Percentiles rank a stretch among this genome's conserved stretches.
Evolutionary conservation across 2,888 invertebrate genomes (phyloP).

Genomic region (Acleris sparsana): DNA sequence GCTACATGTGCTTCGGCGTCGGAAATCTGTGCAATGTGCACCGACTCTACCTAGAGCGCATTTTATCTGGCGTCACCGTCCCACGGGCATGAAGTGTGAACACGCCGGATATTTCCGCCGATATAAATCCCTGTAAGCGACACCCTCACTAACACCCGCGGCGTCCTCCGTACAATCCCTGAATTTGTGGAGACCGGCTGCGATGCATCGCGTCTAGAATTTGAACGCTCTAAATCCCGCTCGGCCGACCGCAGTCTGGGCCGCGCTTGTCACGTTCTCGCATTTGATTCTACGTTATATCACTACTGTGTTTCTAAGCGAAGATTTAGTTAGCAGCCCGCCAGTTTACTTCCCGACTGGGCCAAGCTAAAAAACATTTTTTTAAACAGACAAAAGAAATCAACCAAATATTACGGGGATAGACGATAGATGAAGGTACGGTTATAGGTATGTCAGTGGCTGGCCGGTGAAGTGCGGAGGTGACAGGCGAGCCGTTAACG

Average conservation of each 20-base stretch:
- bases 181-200: slow-evolving; percentile 69
- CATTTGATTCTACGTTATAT: slow-evolving; percentile 31
- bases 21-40: slow-evolving; percentile 61
- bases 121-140: slow-evolving; percentile 75
- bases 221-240: slow-evolving; percentile 62
- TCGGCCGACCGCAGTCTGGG: slow-evolving; percentile 24
- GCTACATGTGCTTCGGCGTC: slow-evolving; percentile 48
- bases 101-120: slow-evolving; percentile 71
- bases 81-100: slow-evolving; percentile 69
- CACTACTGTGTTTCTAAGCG: slow-evolving; percentile 16
- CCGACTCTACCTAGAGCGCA: slow-evolving; percentile 55
- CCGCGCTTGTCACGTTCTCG: slow-evolving; percentile 34
- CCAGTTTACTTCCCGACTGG: slow-evolving; percentile 11
- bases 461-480: slow-evolving; percentile 66
- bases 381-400: slow-evolving; percentile 26
- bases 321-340: slow-evolving; percentile 19
- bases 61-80: slow-evolving; percentile 61
- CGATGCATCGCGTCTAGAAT: slow-evolving; percentile 65
- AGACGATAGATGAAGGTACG: slow-evolving; percentile 33
- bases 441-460: slow-evolving; percentile 47
- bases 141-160: slow-evolving; percentile 66
- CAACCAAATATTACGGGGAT: slow-evolving; percentile 32
- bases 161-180: slow-evolving; percentile 62
- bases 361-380: slow-evolving; percentile 26
- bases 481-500: slow-evolving; percentile 78